Conservation (phyloP, 2,797 vertebrate genomes). For the Rhincodon typus region DNA sequence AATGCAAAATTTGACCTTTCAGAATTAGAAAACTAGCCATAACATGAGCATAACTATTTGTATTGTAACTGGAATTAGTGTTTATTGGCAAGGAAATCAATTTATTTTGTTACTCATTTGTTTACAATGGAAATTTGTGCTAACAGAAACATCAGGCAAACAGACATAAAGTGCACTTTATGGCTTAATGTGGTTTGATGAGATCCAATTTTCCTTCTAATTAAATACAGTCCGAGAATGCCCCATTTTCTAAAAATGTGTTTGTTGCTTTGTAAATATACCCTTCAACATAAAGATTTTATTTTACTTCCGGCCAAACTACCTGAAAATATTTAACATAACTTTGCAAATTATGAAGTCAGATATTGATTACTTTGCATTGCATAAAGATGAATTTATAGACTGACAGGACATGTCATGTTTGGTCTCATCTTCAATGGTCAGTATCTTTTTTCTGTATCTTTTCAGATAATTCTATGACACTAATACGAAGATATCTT, state of each 20-base stretch:
- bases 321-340: not conserved
- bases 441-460: not conserved
- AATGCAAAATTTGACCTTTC: constrained; percentile 28
- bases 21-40: not conserved
- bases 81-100: constrained; percentile 11
- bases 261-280: not conserved
- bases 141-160: not conserved
- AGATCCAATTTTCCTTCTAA: not conserved
- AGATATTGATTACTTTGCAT: not conserved
- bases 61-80: not conserved
- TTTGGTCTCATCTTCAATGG: not conserved
- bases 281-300: not conserved
- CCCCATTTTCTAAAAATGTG: not conserved
- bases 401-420: not conserved
- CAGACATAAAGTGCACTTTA: not conserved
- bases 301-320: not conserved
- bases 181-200: not conserved
- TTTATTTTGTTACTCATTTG: constrained; percentile 12
- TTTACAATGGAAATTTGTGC: not conserved
- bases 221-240: not conserved
- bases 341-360: not conserved
- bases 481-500: not conserved
- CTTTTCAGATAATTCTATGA: not conserved
- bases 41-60: not conserved
- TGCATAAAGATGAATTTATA: not conserved